Base-by-base conservation (phyloP, 2,888 invertebrate genomes). In the Aphrophora alni region DNA sequence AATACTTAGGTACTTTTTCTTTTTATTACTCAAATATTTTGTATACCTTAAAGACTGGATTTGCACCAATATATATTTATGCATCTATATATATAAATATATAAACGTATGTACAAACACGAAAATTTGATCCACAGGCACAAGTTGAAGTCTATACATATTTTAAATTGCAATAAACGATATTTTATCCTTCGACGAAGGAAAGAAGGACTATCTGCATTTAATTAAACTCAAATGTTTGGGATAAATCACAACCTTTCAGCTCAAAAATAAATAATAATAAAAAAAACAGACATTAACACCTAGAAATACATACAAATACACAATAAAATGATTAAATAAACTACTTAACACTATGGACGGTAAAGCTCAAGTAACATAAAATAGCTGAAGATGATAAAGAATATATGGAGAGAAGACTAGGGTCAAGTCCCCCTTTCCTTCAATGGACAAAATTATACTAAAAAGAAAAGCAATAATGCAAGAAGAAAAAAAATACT, bases 1-100 rank as follows among this genome's bases (percentile, higher is more conserved):
- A 59, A 59, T 59, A 21, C 59, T 59, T 59, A 59, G 59, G 59
- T 59, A 59, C 59, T 59, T 78, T 78, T 78, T 73, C 44, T 73
- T 71, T 77, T 77, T 77, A 77, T 77, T 78, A 72, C 59, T 72
- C 51, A 70, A 78, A 73, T 78, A 78, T 38, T 78, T 78, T 78
- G 28, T 72, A 71, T 68, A 68, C 26, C 44, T 77, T 70, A 71
- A 70, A 71, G 51, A 73, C 71, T 78, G 78, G 78, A 71, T 78
- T 71, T 71, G 78, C 72, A 72, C 78, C 78, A 72, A 27, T 27
- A 77, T 77, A 77, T 76, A 5, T 7, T 44, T 44, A 44, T 44
- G 44, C 17, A 44, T 44, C 44, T 44, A 33, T 17, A 33, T 44
- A 21, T 21, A 59, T 59, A n/a, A 5, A 59, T 59, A 59, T n/a